Evolutionary conservation across 2,888 invertebrate species (phyloP), one percentile per base, ranked within the genome.

Genomic region (Camponotus fellah): DNA sequence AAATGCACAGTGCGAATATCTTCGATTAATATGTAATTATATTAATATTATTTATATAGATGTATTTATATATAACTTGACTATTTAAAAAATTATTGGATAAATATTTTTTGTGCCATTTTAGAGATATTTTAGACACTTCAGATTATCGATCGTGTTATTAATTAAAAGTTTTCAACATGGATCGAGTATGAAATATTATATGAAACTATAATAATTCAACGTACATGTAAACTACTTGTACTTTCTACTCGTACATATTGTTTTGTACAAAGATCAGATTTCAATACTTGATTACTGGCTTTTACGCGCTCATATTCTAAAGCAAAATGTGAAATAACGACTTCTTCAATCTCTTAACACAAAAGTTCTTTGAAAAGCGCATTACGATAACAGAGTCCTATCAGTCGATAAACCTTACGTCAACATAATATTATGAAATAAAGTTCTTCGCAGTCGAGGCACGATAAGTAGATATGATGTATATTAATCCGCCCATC

Each of bases 221-320:
- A 62, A 80, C 12, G 46, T 21, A 17, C 46, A 37, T n/a, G 10
- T 21, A 46, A 40, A 43, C 26, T 2, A 26, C 26, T 26, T 2
- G 26, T 26, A 26, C 2, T 21, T 58, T 12, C 6, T 43, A 17
- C 17, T 43, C 32, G 12, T 58, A 43, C 17, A 43, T 77, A 34
- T 60, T 26, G 60, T 60, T 58, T 8, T 21, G 34, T 53, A 17
- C 71, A 62, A 71, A 60, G 17, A 34, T 60, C 46, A 46, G 37
- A 34, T 80, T 79, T 46, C 71, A 69, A 60, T 71, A 79, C 60
- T 71, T 71, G 79, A 79, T 79, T 71, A 80, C 37, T 40, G 37
- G 21, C 34, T 79, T 69, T n/a, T 65, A 6, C 49, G 26, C 71
- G 43, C 12, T 69, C 21, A 17, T 26, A 46, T 60, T 71, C 17